Conservation (phyloP, 2,113 vertebrate species). For the Apteryx mantelli region DNA sequence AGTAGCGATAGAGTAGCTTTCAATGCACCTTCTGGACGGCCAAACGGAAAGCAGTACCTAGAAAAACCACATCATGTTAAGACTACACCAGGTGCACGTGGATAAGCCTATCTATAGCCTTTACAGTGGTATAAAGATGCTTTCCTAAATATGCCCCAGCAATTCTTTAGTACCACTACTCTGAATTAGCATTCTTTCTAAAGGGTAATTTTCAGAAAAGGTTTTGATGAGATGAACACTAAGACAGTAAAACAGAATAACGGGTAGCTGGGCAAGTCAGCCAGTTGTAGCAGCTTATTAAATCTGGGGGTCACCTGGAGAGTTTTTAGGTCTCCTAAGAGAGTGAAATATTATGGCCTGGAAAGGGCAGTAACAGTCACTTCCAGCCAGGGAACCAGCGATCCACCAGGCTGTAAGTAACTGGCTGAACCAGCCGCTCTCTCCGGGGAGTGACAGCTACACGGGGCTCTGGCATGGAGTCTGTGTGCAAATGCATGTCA, state of each 20-base stretch:
- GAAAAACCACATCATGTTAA: conserved; percentile 57
- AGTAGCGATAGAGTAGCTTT: conserved; percentile 96
- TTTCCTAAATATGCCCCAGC: background rate
- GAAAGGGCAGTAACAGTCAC: background rate
- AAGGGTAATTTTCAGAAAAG: background rate
- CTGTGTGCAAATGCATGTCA: rapidly evolving
- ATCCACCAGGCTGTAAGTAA: background rate
- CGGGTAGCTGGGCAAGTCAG: background rate
- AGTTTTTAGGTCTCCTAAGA: background rate
- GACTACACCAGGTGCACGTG: background rate
- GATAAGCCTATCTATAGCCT: background rate
- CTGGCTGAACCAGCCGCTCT: rapidly evolving
- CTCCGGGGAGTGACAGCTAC: background rate
- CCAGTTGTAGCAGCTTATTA: background rate
- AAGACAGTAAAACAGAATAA: background rate
- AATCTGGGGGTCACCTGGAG: background rate
- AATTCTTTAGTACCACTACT: background rate
- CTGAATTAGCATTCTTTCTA: background rate
- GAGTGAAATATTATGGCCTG: background rate
- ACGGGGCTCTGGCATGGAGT: background rate
- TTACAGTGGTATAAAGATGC: background rate
- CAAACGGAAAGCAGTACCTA: conserved; percentile 99
- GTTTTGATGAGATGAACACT: background rate
- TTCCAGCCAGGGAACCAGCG: background rate
- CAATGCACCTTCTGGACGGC: conserved; percentile 95